Evolutionary conservation across 1,140 invertebrate species (phyloP).

Genomic region (Eriosoma lanigerum): DNA sequence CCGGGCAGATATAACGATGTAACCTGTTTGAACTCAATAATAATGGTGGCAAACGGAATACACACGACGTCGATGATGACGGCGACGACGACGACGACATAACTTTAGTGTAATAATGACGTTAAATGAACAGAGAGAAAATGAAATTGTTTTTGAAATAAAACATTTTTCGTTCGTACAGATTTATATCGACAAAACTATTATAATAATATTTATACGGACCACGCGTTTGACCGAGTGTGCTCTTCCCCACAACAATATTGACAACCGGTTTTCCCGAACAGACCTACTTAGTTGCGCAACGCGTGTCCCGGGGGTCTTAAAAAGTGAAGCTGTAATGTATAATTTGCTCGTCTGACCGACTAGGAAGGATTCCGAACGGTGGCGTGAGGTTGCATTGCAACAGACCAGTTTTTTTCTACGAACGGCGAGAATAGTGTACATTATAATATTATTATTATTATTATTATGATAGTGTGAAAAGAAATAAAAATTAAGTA

Average conservation of each 20-base stretch:
- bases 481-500: slow-evolving; percentile 24
- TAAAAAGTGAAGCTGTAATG: slow-evolving; percentile 46
- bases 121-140: no score
- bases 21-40: slow-evolving; percentile 42
- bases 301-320: slow-evolving; percentile 28
- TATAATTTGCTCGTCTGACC: slow-evolving; percentile 49
- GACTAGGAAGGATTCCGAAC: slow-evolving; percentile 49
- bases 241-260: slow-evolving; percentile 20
- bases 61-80: no score
- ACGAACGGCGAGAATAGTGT: not conserved
- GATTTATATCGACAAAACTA: not conserved
- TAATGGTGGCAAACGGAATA: no score
- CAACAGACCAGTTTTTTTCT: slow-evolving; percentile 48
- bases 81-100: no score
- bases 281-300: slow-evolving; percentile 51
- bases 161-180: slow-evolving; percentile 32
- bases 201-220: slow-evolving; percentile 16
- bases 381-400: slow-evolving; percentile 41
- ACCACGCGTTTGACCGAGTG: slow-evolving; percentile 32
- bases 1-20: slow-evolving; percentile 2
- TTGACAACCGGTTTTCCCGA: slow-evolving; percentile 30
- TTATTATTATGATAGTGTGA: not conserved
- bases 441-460: not conserved
- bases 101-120: no score
- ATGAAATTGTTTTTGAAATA: no score